A percentile compares a stretch with the other conserved stretches of the same genome.
Conservation (phyloP, 2,113 vertebrate species). For the Acrocephalus arundinaceus region DNA sequence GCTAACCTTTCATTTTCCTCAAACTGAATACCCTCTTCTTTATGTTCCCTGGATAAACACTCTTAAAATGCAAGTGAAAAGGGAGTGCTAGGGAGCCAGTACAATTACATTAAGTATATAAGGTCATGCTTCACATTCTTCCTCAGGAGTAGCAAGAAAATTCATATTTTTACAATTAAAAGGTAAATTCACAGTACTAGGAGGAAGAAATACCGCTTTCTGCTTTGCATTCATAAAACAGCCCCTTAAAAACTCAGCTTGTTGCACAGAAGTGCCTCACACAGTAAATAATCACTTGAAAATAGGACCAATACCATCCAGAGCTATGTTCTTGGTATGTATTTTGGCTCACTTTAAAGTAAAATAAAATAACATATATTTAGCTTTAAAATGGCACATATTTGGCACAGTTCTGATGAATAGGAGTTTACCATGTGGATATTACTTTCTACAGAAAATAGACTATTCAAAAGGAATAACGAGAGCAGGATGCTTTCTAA, state of each 20-base stretch:
- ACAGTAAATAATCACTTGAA: background rate
- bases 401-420: slow-evolving; percentile 46
- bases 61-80: background rate
- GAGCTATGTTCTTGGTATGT: slow-evolving; percentile 24
- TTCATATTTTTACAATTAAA: background rate
- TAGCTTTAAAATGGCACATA: slow-evolving; percentile 60
- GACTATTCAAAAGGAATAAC: slow-evolving; percentile 59
- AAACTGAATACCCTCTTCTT: background rate
- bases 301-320: slow-evolving; percentile 14
- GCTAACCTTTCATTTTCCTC: background rate
- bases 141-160: background rate
- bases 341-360: slow-evolving; percentile 42
- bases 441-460: slow-evolving; percentile 63
- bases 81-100: background rate
- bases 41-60: background rate
- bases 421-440: slow-evolving; percentile 50
- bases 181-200: background rate
- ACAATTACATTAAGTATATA: background rate
- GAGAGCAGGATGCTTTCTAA: slow-evolving; percentile 60
- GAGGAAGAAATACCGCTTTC: background rate
- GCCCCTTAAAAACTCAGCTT: background rate
- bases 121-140: background rate
- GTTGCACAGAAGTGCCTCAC: background rate
- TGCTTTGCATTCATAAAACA: background rate
- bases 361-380: slow-evolving; percentile 54